These are phyloP conservation scores for Mayetiola destructor DNA, from an alignment of 2,888 invertebrate species.

Conservation along the genomic window DNA sequence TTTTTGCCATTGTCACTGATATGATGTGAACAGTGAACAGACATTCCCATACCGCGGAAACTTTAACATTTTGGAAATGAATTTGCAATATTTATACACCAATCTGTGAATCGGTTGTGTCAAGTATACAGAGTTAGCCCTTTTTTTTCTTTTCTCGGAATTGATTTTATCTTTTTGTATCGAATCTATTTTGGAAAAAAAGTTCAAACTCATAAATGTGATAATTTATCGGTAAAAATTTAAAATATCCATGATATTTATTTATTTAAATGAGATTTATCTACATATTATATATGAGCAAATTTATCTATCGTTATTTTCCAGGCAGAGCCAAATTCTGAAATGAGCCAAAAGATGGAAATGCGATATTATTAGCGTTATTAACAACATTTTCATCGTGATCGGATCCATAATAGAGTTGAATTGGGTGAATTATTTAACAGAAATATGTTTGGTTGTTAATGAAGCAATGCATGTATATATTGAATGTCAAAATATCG, in stretches of 20 bases:
- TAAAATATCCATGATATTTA: constrained; percentile 8
- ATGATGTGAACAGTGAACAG: not conserved
- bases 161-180: no score
- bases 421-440: not conserved
- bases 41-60: not conserved
- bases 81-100: no score
- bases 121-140: no score
- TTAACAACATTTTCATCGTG: not conserved
- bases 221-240: no score
- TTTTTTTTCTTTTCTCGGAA: no score
- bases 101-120: no score
- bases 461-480: no score
- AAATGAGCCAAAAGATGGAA: not conserved
- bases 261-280: constrained; percentile 11
- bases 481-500: no score
- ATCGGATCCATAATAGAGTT: constrained; percentile 4
- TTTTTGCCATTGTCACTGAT: constrained; percentile 6
- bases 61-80: no score
- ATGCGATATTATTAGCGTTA: not conserved
- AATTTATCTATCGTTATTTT: constrained; percentile 4
- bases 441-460: not conserved
- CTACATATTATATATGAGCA: not conserved
- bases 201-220: no score
- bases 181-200: no score
- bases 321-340: not conserved